These are phyloP conservation scores for Pyrocephalus nanus DNA, from an alignment of 2,797 vertebrate genomes.

Conservation along the genomic window DNA sequence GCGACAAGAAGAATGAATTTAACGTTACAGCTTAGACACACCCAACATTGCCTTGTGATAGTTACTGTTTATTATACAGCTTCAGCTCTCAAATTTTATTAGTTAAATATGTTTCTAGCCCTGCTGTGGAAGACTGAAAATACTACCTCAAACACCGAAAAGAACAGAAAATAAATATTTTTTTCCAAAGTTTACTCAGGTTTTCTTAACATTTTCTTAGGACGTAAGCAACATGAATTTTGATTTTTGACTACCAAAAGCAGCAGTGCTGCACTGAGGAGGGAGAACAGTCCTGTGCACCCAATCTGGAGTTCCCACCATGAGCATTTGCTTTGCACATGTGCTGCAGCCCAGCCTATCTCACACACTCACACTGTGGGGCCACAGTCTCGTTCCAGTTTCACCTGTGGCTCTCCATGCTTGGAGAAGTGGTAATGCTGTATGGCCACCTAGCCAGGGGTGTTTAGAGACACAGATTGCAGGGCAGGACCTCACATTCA, in stretches of 20 bases:
- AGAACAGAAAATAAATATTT: background rate
- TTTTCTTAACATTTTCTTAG: background rate
- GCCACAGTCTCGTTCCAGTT: accelerated
- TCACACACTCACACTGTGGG: background rate
- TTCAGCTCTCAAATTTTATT: background rate
- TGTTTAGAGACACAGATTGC: background rate
- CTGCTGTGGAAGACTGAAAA: background rate
- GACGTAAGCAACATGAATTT: background rate
- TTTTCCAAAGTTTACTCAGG: background rate
- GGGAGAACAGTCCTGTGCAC: background rate
- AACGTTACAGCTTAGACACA: constrained; percentile 16
- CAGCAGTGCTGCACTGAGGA: background rate
- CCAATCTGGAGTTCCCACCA: background rate
- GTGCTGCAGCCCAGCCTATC: background rate
- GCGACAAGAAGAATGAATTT: constrained; percentile 24
- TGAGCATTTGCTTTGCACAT: background rate
- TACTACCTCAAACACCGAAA: background rate
- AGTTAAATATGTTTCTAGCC: background rate
- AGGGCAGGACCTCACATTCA: background rate
- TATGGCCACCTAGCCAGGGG: background rate
- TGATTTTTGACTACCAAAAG: background rate
- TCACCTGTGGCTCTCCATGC: background rate
- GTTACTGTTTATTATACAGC: background rate
- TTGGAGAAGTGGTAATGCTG: background rate
- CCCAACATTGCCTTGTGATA: background rate